phyloP scores from a whole-genome alignment of 1,140 invertebrate genomes.

The Aphidius ervi region DNA sequence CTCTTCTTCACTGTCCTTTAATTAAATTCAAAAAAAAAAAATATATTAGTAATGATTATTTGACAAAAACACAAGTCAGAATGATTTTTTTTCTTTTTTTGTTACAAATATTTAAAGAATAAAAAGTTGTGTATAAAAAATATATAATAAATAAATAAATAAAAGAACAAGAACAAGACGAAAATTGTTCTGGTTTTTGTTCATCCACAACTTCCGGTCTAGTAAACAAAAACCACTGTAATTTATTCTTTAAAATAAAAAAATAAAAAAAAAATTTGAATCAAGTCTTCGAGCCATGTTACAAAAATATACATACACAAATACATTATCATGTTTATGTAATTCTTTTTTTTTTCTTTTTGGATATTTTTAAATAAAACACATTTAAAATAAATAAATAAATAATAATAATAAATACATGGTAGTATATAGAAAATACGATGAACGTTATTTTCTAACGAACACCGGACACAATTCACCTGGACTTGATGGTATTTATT shows the following conservation, averaged over 20 bases:
- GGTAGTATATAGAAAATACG: not conserved
- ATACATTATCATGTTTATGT: conserved; percentile 6
- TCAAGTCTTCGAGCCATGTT: not conserved
- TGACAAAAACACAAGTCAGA: not conserved
- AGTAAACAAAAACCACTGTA: conserved; percentile 1
- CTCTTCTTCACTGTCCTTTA: conserved; percentile 75
- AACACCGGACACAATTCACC: conserved; percentile 15
- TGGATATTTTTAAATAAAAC: conserved; percentile 3
- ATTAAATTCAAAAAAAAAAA: conserved; percentile 25
- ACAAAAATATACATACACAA: conserved; percentile 4
- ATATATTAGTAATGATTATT: not conserved
- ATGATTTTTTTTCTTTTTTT: not conserved
- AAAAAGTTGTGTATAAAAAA: not conserved
- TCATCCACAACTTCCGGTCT: conserved; percentile 11
- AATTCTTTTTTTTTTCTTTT: not conserved
- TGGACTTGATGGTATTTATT: not conserved
- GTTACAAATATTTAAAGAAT: not conserved
- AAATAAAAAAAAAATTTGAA: not conserved
- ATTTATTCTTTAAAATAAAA: not conserved
- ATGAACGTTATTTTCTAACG: conserved; percentile 9
- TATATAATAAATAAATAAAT: not conserved
- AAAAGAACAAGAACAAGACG: conserved; percentile 6
- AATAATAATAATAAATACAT: no score
- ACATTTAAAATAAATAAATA: not conserved
- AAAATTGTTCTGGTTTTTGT: conserved; percentile 9